Percentiles rank a stretch among this genome's conserved stretches.
phyloP scores from a whole-genome alignment of 1,140 invertebrate species.

The Protaetia brevitarsis region DNA sequence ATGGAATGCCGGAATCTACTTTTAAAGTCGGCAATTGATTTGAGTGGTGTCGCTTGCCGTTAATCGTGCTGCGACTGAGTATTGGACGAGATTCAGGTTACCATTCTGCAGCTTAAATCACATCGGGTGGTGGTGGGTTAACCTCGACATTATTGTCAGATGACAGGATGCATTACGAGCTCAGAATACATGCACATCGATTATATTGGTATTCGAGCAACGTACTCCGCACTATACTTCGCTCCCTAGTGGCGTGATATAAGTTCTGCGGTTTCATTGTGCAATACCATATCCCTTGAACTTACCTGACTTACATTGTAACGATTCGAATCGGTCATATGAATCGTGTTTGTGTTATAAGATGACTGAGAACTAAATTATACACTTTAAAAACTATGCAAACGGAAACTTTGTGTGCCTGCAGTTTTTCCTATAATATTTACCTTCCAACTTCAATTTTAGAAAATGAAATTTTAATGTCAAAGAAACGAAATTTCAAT shows the following conservation, averaged over 20 bases:
- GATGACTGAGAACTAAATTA: too few species aligned
- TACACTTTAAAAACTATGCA: too few species aligned
- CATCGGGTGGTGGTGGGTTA: not conserved
- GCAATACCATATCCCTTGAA: not conserved
- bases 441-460: too few species aligned
- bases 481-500: too few species aligned
- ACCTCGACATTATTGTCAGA: conserved; percentile 10
- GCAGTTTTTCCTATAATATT: too few species aligned
- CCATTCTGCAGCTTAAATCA: conserved; percentile 2
- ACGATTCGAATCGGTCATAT: not conserved
- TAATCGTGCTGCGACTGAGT: not conserved
- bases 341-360: not conserved
- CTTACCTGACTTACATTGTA: conserved; percentile 2
- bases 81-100: conserved; percentile 3
- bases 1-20: conserved; percentile 23
- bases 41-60: conserved; percentile 21
- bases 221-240: not conserved
- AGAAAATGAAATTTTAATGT: too few species aligned
- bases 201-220: not conserved
- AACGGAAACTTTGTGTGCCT: too few species aligned
- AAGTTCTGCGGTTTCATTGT: not conserved
- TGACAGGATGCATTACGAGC: not conserved
- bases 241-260: not conserved
- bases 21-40: conserved; percentile 25
- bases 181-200: not conserved